Evolutionary conservation across 2,888 invertebrate genomes (phyloP), one percentile per base, ranked within the genome.

Genomic region (Entomobrya proxima): DNA sequence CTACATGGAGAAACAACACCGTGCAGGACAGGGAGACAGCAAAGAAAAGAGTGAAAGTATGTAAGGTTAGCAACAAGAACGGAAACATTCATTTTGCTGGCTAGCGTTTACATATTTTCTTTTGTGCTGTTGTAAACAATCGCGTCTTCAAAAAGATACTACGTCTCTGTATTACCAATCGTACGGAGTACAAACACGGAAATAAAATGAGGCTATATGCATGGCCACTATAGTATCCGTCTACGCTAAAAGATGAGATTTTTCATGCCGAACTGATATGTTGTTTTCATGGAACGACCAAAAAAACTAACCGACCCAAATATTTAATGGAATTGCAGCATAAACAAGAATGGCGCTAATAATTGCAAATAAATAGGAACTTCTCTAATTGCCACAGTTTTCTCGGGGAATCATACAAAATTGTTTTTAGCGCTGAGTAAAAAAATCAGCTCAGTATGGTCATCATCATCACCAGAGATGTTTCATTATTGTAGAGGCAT

Each of bases 301-400:
- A 9, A 67, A 37, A 13, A 24, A 37, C 44, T 44, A 7, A 11
- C 24, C 27, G 27, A 44, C 24, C 44, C 27, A 67, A 69, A 69
- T 69, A 44, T 69, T 69, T 40, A 69, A 30, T 44, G 18, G 24
- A 44, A 7, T 40, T 21, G 15, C 35, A 15, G 44, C 13, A 69
- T 69, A 69, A 69, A 69, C 69, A 69, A 69, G 44, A 27, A 27
- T 44, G 40, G 69, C 69, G 18, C n/a, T 69, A 69, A 69, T 69
- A 69, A 69, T 69, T 40, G 69, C 69, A 69, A 44, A 44, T 44
- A 69, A 40, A 69, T 40, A 67, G 40, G 11, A 30, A 13, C 40
- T 69, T 69, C 44, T 44, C 11, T 55, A 55, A 55, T 30, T 58
- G 13, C 15, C 21, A n/a, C 5, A 24, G 24, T 30, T 58, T 30